These are phyloP conservation scores for Erythrocebus patas DNA, from an alignment of 2,113 vertebrate species.

Conservation along the genomic window DNA sequence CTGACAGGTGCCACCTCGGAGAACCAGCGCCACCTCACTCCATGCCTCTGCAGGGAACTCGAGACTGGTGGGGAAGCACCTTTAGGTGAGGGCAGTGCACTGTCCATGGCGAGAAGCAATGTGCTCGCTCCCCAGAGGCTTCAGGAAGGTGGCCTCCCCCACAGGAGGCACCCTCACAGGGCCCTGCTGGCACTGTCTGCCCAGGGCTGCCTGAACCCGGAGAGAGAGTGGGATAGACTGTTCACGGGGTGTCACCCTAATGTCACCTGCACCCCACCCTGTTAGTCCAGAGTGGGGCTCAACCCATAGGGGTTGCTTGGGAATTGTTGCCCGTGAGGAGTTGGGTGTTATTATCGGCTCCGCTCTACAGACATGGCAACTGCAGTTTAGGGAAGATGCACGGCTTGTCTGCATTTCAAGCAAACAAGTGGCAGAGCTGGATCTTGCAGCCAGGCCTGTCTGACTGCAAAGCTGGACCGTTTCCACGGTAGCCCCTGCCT, in stretches of 20 bases:
- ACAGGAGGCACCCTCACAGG: not conserved
- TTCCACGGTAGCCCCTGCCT: not conserved
- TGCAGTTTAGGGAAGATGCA: not conserved
- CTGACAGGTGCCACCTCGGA: not conserved
- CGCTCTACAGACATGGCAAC: not conserved
- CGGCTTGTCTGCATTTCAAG: not conserved
- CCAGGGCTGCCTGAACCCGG: not conserved
- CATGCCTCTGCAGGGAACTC: not conserved
- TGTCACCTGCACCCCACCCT: too few species aligned
- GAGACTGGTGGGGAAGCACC: not conserved
- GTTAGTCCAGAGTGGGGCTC: not conserved
- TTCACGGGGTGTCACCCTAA: not conserved
- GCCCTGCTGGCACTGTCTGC: not conserved
- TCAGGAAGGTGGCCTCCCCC: not conserved
- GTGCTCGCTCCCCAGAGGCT: not conserved
- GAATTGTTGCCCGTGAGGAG: too few species aligned
- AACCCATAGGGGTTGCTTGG: too few species aligned
- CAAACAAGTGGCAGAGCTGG: not conserved
- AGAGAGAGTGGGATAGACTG: not conserved
- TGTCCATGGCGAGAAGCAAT: not conserved
- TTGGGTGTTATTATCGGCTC: not conserved
- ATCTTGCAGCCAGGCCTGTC: not conserved
- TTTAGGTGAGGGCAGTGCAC: not conserved
- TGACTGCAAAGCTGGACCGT: not conserved
- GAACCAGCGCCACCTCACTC: not conserved